phyloP scores from a whole-genome alignment of 2,888 invertebrate genomes.

The Drosophila mimica region DNA sequence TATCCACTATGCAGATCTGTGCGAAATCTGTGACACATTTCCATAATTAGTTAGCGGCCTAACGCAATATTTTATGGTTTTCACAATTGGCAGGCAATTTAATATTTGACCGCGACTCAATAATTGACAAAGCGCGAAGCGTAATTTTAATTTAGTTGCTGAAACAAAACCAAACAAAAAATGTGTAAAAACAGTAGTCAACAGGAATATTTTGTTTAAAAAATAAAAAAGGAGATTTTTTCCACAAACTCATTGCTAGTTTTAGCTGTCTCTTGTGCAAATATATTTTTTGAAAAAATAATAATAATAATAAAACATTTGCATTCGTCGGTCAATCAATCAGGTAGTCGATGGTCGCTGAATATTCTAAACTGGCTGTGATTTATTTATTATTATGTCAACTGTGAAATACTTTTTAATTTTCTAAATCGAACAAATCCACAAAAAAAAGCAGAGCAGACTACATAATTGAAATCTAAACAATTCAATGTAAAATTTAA shows the following conservation, averaged over 20 bases:
- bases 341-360: slow-evolving; percentile 47
- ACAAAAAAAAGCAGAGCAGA: slow-evolving; percentile 14
- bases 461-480: slow-evolving; percentile 1
- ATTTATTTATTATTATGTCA: slow-evolving; percentile 67
- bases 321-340: slow-evolving; percentile 60
- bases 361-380: slow-evolving; percentile 27
- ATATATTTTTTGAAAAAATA: slow-evolving; percentile 26
- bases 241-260: slow-evolving; percentile 36
- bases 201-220: not conserved
- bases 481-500: slow-evolving; percentile 32
- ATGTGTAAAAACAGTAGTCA: not conserved
- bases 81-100: slow-evolving; percentile 37
- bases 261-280: slow-evolving; percentile 28
- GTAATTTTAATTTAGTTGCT: slow-evolving; percentile 60
- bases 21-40: slow-evolving; percentile 55
- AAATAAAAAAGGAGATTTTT: slow-evolving; percentile 1
- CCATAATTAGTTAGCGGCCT: slow-evolving; percentile 66
- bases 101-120: slow-evolving; percentile 39
- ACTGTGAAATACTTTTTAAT: slow-evolving; percentile 56
- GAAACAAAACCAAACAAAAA: slow-evolving; percentile 31
- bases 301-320: slow-evolving; percentile 24
- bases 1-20: slow-evolving; percentile 6
- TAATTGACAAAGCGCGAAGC: slow-evolving; percentile 35
- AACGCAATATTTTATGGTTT: slow-evolving; percentile 34
- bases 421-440: slow-evolving; percentile 48